Base-by-base conservation (phyloP, 2,797 vertebrate species). In the Eremophila alpestris region DNA sequence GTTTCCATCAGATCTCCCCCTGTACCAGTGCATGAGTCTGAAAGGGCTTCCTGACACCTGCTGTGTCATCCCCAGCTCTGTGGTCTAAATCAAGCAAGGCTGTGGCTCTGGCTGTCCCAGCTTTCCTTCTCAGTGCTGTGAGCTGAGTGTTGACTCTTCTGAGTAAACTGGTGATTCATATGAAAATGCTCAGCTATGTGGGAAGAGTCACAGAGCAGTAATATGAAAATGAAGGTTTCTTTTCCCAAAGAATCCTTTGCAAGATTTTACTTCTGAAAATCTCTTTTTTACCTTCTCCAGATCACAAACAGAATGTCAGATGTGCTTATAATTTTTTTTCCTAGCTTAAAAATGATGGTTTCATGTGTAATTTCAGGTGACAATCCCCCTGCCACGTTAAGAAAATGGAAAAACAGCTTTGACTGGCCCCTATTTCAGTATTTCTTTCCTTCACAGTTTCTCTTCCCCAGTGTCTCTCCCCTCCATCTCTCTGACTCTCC, bases 121-220 rank as follows among this genome's bases (percentile, higher is more conserved):
- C 71, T 76, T 79, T 91, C 55, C 46, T 54, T 79, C 81, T 62
- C 75, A 17, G 68, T 48, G 51, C 93, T 82, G 43, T 80, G 84
- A 91, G 71, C 59, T 94, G 67, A 30, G 43, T 94, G 81, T 91
- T 94, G 89, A 94, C 87, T 91, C 68, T 62, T 95, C 87, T 82
- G 84, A 90, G 83, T 92, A 92, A 95, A 96, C 77, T 58, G 36
- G 80, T 96, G 96, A 96, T 83, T 95, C 95, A 95, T 81, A 43
- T 30, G 48, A 88, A 78, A 86, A 73, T 90, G 69, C 49, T 93
- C 76, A 82, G 87, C 88, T 88, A 41, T 92, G 94, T 96, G 87
- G 91, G 94, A 78, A 93, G 88, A 95, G 54, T 84, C 78, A 88
- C 58, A 86, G 73, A 91, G 16, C 49, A 93, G 87, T 69, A 94